Evolutionary conservation across 1,140 invertebrate genomes (phyloP).

Genomic region (Dolichoris vasculosae): DNA sequence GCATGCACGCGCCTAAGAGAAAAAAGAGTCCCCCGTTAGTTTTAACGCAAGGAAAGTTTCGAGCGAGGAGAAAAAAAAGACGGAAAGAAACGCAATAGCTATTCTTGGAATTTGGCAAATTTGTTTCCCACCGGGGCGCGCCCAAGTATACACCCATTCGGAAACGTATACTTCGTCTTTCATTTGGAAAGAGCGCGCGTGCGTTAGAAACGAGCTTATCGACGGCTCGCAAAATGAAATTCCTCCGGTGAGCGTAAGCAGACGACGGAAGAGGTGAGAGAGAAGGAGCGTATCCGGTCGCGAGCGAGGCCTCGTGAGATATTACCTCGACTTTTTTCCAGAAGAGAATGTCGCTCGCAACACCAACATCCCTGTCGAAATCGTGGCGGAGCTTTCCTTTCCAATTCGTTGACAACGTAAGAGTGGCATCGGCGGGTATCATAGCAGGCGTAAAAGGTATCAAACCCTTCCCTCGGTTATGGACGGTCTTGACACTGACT

Average conservation of each 20-base stretch:
- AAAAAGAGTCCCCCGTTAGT: background rate
- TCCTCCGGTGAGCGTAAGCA: conserved; percentile 25
- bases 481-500: no score
- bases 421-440: background rate
- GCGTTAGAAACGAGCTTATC: conserved; percentile 46
- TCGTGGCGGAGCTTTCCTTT: conserved; percentile 32
- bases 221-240: conserved; percentile 51
- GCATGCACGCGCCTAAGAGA: background rate
- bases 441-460: background rate
- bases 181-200: conserved; percentile 28
- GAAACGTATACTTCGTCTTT: conserved; percentile 40
- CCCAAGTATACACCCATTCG: background rate
- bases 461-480: no score
- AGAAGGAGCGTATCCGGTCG: background rate
- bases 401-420: conserved; percentile 29
- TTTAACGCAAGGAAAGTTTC: background rate
- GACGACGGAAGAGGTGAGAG: background rate
- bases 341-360: conserved; percentile 34
- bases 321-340: conserved; percentile 32
- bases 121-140: background rate
- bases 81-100: conserved; percentile 1
- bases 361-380: conserved; percentile 15
- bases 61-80: background rate
- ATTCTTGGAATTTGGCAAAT: conserved; percentile 30
- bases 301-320: conserved; percentile 30